phyloP scores from a whole-genome alignment of 2,113 vertebrate species.

The Peromyscus californicus region DNA sequence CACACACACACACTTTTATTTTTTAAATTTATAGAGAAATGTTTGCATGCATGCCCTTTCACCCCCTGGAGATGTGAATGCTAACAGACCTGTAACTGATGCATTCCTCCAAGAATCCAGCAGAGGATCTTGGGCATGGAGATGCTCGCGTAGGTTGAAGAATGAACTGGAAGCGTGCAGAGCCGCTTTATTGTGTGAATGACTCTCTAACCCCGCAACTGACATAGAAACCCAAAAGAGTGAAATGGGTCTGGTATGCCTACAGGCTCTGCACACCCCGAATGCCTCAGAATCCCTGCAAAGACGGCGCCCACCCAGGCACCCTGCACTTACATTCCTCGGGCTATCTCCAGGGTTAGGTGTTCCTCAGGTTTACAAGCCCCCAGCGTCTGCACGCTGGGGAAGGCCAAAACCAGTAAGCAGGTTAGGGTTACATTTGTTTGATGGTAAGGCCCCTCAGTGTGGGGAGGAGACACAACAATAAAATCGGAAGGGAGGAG shows the following conservation, averaged over 20 bases:
- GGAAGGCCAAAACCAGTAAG: not conserved
- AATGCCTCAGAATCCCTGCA: not conserved
- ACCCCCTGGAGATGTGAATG: not conserved
- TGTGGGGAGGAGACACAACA: not conserved
- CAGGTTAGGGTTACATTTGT: fast-evolving
- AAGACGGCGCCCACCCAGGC: fast-evolving
- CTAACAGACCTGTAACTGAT: fast-evolving
- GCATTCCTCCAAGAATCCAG: not conserved
- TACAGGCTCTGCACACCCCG: fast-evolving
- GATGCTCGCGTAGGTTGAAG: not conserved
- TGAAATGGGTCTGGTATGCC: fast-evolving
- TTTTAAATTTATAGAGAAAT: not conserved
- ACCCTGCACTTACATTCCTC: no score
- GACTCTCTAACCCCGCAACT: not conserved
- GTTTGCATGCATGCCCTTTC: fast-evolving
- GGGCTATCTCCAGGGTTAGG: no score
- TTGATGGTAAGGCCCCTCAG: not conserved
- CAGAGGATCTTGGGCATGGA: fast-evolving
- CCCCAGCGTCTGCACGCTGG: fast-evolving
- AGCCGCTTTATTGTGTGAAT: no score
- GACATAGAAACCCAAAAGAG: not conserved
- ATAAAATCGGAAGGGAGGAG: not conserved
- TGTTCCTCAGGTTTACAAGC: not conserved
- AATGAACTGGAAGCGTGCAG: not conserved
- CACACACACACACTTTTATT: not conserved